phyloP scores from a whole-genome alignment of 2,113 vertebrate genomes.

The Dromaius novaehollandiae region DNA sequence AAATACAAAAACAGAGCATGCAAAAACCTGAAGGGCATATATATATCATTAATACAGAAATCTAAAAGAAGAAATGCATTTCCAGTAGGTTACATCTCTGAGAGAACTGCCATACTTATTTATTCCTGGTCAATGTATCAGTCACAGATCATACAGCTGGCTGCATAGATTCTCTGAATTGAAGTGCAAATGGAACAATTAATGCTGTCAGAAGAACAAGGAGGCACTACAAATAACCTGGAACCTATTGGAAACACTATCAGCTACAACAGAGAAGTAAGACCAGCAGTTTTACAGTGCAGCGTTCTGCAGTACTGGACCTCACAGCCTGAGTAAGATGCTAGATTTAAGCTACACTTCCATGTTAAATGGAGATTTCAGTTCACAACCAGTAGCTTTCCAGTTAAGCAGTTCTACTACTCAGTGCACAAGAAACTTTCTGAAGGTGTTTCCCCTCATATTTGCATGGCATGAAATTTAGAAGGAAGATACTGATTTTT shows the following conservation, averaged over 20 bases:
- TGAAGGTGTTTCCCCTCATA: background rate
- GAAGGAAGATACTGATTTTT: background rate
- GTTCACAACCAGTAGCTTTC: background rate
- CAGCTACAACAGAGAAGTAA: background rate
- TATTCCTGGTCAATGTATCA: background rate
- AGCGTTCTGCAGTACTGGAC: accelerated
- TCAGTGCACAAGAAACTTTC: background rate
- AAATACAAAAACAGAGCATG: background rate
- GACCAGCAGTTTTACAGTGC: background rate
- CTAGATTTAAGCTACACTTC: background rate
- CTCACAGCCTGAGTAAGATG: background rate
- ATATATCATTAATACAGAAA: background rate
- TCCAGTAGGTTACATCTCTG: background rate
- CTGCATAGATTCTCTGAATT: background rate
- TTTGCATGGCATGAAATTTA: background rate
- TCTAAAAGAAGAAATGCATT: background rate
- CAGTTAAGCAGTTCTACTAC: background rate
- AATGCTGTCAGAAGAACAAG: background rate
- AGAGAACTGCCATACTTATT: background rate
- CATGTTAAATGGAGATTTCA: background rate
- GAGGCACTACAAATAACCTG: background rate
- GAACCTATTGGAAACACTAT: background rate
- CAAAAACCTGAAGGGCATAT: background rate
- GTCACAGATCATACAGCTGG: background rate
- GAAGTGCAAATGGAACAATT: background rate